Evolutionary conservation across 2,797 vertebrate species (phyloP).

Genomic region (Miichthys miiuy): DNA sequence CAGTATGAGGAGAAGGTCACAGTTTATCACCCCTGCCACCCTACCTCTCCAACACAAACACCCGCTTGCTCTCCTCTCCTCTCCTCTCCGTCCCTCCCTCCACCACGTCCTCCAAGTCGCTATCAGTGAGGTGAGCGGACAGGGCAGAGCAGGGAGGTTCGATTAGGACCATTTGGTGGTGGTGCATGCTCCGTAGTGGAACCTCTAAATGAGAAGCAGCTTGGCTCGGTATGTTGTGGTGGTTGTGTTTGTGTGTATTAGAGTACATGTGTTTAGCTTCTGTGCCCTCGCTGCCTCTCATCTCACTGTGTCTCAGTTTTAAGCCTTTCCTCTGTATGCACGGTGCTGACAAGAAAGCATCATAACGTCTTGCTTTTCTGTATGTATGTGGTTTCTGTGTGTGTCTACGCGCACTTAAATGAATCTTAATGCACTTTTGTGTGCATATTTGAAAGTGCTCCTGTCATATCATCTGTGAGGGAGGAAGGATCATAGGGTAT

Average conservation of each 20-base stretch:
- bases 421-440: conserved; percentile 8
- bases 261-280: conserved; percentile 62
- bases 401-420: conserved; percentile 3
- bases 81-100: conserved; percentile 39
- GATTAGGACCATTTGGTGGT: conserved; percentile 67
- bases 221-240: conserved; percentile 52
- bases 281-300: conserved; percentile 42
- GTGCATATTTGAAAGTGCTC: conserved; percentile 14
- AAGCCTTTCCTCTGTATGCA: conserved; percentile 23
- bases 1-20: conserved; percentile 80
- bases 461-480: conserved; percentile 4
- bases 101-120: conserved; percentile 40
- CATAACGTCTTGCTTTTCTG: neutral
- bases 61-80: conserved; percentile 55
- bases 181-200: conserved; percentile 66
- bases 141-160: conserved; percentile 59
- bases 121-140: conserved; percentile 69
- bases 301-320: conserved; percentile 29
- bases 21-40: conserved; percentile 81
- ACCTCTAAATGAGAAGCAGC: conserved; percentile 77
- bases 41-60: conserved; percentile 78
- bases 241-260: conserved; percentile 55
- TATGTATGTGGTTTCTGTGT: conserved; percentile 3
- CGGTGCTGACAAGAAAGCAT: conserved; percentile 29
- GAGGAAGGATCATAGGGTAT: conserved; percentile 18